Conservation (phyloP, 2,797 vertebrate species). For the Percopsis omiscomaycus region DNA sequence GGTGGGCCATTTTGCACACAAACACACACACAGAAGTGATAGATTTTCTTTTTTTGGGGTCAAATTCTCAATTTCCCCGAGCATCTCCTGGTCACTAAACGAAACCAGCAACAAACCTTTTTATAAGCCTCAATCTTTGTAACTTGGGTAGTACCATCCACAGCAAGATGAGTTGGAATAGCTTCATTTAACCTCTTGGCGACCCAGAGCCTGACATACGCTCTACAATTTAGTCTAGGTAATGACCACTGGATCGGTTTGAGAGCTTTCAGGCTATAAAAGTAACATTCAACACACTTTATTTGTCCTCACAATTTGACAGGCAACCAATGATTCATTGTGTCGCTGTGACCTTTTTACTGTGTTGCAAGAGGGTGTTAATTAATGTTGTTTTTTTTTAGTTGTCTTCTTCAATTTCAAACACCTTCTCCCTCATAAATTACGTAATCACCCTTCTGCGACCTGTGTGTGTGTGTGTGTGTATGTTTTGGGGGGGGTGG, state of each 20-base stretch:
- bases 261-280: neutral
- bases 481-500: constrained; percentile 11
- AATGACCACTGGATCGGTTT: constrained; percentile 19
- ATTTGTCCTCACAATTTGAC: constrained; percentile 24
- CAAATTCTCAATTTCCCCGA: constrained; percentile 42
- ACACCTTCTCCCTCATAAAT: constrained; percentile 6
- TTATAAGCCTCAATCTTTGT: neutral
- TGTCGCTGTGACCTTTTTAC: constrained; percentile 16
- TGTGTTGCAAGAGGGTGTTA: constrained; percentile 19
- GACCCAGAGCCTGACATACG: constrained; percentile 32
- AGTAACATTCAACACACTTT: constrained; percentile 12
- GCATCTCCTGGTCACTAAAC: neutral
- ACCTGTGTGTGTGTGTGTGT: constrained; percentile 27
- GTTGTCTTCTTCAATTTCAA: constrained; percentile 22
- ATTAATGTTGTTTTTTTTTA: constrained; percentile 16
- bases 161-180: constrained; percentile 25
- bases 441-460: constrained; percentile 34
- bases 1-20: constrained; percentile 72
- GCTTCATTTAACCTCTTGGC: constrained; percentile 46
- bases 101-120: constrained; percentile 33
- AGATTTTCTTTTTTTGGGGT: constrained; percentile 11
- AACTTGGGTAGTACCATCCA: constrained; percentile 11
- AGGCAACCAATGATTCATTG: constrained; percentile 5
- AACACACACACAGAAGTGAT: neutral
- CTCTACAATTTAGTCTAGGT: constrained; percentile 8